Evolutionary conservation across 2,888 invertebrate genomes (phyloP).

Genomic region (Leptinotarsa haldemani): DNA sequence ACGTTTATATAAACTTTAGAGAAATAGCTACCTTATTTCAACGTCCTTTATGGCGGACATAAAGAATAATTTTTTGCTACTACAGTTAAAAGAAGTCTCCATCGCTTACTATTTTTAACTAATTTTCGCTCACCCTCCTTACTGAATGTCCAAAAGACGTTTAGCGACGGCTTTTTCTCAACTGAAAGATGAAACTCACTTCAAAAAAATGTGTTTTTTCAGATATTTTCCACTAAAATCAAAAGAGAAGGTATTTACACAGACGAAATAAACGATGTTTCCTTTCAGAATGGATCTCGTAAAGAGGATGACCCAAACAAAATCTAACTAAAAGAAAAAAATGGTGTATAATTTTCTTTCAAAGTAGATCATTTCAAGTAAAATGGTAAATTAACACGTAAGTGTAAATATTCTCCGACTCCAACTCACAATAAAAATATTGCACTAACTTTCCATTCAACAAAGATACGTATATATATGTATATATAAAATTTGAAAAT

Average conservation of each 20-base stretch:
- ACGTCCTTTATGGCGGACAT: slow-evolving; percentile 49
- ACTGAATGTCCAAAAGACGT: slow-evolving; percentile 10
- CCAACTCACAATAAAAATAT: slow-evolving; percentile 48
- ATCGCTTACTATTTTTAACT: slow-evolving; percentile 53
- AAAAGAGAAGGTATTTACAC: slow-evolving; percentile 19
- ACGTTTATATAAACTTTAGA: slow-evolving; percentile 1
- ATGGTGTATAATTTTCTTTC: slow-evolving; percentile 14
- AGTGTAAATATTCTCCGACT: slow-evolving; percentile 29
- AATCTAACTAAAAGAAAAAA: slow-evolving; percentile 18
- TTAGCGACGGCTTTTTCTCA: not conserved
- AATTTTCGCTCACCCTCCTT: slow-evolving; percentile 22
- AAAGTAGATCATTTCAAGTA: slow-evolving; percentile 16
- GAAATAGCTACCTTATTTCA: slow-evolving; percentile 52
- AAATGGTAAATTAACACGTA: slow-evolving; percentile 34
- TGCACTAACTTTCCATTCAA: slow-evolving; percentile 53
- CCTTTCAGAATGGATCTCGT: slow-evolving; percentile 12
- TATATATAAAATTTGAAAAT: slow-evolving; percentile 55
- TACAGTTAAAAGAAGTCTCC: slow-evolving; percentile 52
- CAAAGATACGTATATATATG: slow-evolving; percentile 54
- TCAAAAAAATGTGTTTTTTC: not conserved
- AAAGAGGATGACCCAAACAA: slow-evolving; percentile 21
- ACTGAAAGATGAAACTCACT: not conserved
- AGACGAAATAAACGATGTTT: slow-evolving; percentile 5
- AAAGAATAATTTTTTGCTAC: slow-evolving; percentile 33
- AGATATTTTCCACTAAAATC: slow-evolving; percentile 11